phyloP scores from a whole-genome alignment of 2,888 invertebrate genomes.

The Dendrolimus houi region DNA sequence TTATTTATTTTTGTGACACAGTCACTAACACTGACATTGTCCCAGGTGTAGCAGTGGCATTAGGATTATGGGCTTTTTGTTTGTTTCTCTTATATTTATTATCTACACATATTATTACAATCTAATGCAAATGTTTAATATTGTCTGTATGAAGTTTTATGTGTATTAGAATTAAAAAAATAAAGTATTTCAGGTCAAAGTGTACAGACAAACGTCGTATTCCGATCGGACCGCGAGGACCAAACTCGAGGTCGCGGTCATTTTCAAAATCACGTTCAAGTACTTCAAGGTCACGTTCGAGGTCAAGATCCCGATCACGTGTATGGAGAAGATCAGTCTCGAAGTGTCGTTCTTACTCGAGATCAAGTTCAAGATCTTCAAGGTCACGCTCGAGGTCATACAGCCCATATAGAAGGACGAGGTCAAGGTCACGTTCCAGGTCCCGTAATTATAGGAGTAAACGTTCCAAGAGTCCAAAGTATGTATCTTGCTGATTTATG shows the following conservation, averaged over 20 bases:
- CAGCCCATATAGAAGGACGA: constrained; percentile 46
- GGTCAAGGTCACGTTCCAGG: constrained; percentile 33
- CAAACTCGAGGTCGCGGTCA: constrained; percentile 25
- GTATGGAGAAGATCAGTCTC: neutral
- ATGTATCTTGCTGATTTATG: constrained; percentile 31
- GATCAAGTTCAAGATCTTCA: constrained; percentile 23
- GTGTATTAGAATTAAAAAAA: too few relatives aligned
- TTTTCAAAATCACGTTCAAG: constrained; percentile 17
- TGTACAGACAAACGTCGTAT: constrained; percentile 24
- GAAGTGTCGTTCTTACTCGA: constrained; percentile 34
- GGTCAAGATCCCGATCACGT: constrained; percentile 31
- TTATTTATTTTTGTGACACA: neutral
- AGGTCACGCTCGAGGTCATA: constrained; percentile 41
- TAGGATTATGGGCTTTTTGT: too few relatives aligned
- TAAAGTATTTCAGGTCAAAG: constrained; percentile 26
- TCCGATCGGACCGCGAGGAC: constrained; percentile 49
- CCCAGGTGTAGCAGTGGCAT: too few relatives aligned
- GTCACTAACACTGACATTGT: neutral
- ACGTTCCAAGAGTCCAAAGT: constrained; percentile 59
- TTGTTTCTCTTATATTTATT: too few relatives aligned
- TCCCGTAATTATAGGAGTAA: constrained; percentile 43
- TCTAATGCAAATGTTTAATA: too few relatives aligned
- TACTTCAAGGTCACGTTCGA: constrained; percentile 20
- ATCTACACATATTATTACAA: too few relatives aligned
- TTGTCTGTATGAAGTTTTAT: too few relatives aligned